These are phyloP conservation scores for Hyles euphorbiae DNA, from an alignment of 1,140 invertebrate species.

Conservation along the genomic window DNA sequence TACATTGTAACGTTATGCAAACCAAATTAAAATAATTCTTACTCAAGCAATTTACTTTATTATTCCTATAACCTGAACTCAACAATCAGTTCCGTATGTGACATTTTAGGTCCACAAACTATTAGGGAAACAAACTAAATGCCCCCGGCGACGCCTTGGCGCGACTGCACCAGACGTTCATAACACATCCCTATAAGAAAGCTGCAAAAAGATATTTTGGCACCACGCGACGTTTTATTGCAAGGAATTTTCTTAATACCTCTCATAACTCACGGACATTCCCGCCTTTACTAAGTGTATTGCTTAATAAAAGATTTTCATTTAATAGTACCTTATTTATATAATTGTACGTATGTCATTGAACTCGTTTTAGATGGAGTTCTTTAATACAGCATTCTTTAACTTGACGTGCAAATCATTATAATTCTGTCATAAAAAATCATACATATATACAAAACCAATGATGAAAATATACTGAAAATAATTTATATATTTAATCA, in stretches of 20 bases:
- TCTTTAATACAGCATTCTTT: too few species aligned
- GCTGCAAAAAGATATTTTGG: slow-evolving; percentile 56
- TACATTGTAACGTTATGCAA: background rate
- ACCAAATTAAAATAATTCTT: background rate
- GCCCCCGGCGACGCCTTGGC: slow-evolving; percentile 51
- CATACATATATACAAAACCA: too few species aligned
- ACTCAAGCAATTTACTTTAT: background rate
- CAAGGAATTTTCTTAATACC: background rate
- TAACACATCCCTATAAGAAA: slow-evolving; percentile 43
- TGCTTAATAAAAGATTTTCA: too few species aligned
- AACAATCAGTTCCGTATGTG: too few species aligned
- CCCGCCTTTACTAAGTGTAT: too few species aligned
- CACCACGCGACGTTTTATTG: slow-evolving; percentile 37
- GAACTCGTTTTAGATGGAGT: slow-evolving; percentile 1
- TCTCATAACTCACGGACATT: background rate
- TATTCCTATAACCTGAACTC: background rate
- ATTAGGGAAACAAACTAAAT: slow-evolving; percentile 35
- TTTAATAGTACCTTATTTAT: too few species aligned
- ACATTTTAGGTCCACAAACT: slow-evolving; percentile 42
- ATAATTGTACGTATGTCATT: too few species aligned
- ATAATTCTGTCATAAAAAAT: too few species aligned
- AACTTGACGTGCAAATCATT: too few species aligned
- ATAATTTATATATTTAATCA: too few species aligned
- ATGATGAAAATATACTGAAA: too few species aligned
- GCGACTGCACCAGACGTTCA: slow-evolving; percentile 49